A percentile compares a stretch with the other conserved stretches of the same genome.
Conservation (phyloP, 2,797 vertebrate species). For the Argyrosomus regius region DNA sequence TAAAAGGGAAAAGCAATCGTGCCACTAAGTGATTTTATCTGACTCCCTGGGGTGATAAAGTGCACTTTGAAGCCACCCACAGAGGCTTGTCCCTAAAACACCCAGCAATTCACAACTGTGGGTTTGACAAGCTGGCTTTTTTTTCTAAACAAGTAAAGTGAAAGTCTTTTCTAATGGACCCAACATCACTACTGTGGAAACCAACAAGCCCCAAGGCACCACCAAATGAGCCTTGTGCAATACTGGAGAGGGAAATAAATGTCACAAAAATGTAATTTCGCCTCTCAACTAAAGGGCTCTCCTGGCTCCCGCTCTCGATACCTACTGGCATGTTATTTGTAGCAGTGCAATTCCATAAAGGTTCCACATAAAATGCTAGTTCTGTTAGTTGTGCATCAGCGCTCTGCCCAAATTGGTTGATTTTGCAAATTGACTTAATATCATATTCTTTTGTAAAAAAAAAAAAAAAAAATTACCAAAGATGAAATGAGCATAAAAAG, state of each 20-base stretch:
- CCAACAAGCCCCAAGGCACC: slow-evolving; percentile 81
- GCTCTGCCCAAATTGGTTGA: slow-evolving; percentile 40
- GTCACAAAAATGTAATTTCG: slow-evolving; percentile 82
- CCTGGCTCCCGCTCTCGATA: slow-evolving; percentile 71
- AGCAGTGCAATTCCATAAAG: slow-evolving; percentile 57
- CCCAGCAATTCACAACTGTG: slow-evolving; percentile 73
- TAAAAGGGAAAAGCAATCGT: slow-evolving; percentile 68
- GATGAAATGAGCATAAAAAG: slow-evolving; percentile 23
- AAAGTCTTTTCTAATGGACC: slow-evolving; percentile 83
- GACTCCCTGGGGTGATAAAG: slow-evolving; percentile 76
- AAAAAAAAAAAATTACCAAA: slow-evolving; percentile 31
- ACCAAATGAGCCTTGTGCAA: slow-evolving; percentile 72
- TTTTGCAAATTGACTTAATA: slow-evolving; percentile 35
- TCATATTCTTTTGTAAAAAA: slow-evolving; percentile 25
- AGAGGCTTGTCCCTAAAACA: slow-evolving; percentile 76
- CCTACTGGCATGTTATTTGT: slow-evolving; percentile 69
- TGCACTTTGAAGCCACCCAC: slow-evolving; percentile 77
- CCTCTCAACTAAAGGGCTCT: slow-evolving; percentile 79
- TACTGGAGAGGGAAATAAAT: slow-evolving; percentile 80
- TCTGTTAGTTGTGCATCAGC: slow-evolving; percentile 52
- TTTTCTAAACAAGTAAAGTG: slow-evolving; percentile 70
- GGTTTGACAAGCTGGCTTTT: slow-evolving; percentile 71
- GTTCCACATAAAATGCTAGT: slow-evolving; percentile 51
- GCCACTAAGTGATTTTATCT: slow-evolving; percentile 73
- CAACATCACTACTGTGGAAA: slow-evolving; percentile 69